These are phyloP conservation scores for Torymus auratus DNA, from an alignment of 2,888 invertebrate genomes.

Conservation along the genomic window DNA sequence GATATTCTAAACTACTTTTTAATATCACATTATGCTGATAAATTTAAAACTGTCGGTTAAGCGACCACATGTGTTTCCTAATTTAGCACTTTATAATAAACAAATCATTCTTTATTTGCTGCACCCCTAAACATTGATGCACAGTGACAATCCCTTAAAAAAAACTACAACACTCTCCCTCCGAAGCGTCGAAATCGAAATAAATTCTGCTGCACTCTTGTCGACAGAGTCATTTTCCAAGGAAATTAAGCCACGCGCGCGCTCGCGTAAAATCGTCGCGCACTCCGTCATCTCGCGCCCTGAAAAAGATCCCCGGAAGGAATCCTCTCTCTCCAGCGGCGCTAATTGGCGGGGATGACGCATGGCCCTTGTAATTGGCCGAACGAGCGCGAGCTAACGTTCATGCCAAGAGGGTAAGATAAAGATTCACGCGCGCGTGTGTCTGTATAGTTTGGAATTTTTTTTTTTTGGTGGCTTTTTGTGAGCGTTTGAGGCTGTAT, in stretches of 20 bases:
- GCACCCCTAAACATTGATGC: too few relatives aligned
- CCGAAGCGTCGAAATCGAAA: neutral
- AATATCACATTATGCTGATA: too few relatives aligned
- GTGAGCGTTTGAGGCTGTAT: neutral
- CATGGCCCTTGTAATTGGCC: constrained; percentile 73
- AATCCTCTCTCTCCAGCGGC: constrained; percentile 58
- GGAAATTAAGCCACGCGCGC: constrained; percentile 19
- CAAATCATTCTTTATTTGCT: too few relatives aligned
- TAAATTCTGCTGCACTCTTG: constrained; percentile 9
- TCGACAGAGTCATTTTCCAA: constrained; percentile 22
- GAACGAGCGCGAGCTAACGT: constrained; percentile 66
- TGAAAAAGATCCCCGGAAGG: constrained; percentile 34
- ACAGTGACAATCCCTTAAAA: neutral
- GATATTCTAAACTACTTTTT: too few relatives aligned
- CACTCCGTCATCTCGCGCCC: constrained; percentile 63
- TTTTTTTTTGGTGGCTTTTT: neutral
- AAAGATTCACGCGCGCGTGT: neutral
- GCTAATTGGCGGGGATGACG: constrained; percentile 76
- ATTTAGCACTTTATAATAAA: too few relatives aligned
- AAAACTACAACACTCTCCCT: neutral
- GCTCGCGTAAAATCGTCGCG: constrained; percentile 70
- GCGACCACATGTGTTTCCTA: too few relatives aligned
- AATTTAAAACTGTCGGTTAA: too few relatives aligned
- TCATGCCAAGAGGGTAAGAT: neutral
- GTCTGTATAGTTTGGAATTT: neutral